These are phyloP conservation scores for Galendromus occidentalis DNA, from an alignment of 1,140 invertebrate species.

Conservation along the genomic window DNA sequence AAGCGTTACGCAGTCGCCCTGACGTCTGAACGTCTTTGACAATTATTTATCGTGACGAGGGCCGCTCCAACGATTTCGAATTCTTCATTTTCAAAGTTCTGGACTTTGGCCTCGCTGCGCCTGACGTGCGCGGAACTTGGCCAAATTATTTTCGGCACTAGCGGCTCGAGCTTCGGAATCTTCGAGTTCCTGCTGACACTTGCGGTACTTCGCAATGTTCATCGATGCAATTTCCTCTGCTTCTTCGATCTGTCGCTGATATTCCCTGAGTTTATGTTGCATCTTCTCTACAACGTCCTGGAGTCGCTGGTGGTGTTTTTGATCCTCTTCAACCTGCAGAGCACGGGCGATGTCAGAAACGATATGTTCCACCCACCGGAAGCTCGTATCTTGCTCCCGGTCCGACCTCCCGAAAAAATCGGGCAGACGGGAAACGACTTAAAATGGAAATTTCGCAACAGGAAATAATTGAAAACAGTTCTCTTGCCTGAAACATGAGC, in stretches of 20 bases:
- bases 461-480: conserved; percentile 29
- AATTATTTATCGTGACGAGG: no score
- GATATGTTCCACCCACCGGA: no score
- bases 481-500: conserved; percentile 22
- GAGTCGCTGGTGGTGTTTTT: conserved; percentile 26
- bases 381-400: no score
- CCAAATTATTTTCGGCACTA: conserved; percentile 31
- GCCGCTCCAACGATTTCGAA: no score
- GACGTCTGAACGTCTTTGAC: no score
- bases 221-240: conserved; percentile 35
- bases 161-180: conserved; percentile 37
- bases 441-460: conserved; percentile 26
- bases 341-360: no score
- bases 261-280: conserved; percentile 20
- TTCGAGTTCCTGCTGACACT: conserved; percentile 31
- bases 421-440: conserved; percentile 21
- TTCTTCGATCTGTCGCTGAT: conserved; percentile 9
- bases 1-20: no score
- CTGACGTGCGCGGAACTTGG: conserved; percentile 30
- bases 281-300: conserved; percentile 35
- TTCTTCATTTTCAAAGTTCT: background rate
- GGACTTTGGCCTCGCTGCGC: background rate
- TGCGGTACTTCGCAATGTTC: conserved; percentile 29
- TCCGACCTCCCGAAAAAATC: no score
- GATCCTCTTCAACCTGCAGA: conserved; percentile 25